Percentiles rank a stretch among this genome's conserved stretches.
Evolutionary conservation across 2,888 invertebrate genomes (phyloP).

Genomic region (Drosophila seclusa): DNA sequence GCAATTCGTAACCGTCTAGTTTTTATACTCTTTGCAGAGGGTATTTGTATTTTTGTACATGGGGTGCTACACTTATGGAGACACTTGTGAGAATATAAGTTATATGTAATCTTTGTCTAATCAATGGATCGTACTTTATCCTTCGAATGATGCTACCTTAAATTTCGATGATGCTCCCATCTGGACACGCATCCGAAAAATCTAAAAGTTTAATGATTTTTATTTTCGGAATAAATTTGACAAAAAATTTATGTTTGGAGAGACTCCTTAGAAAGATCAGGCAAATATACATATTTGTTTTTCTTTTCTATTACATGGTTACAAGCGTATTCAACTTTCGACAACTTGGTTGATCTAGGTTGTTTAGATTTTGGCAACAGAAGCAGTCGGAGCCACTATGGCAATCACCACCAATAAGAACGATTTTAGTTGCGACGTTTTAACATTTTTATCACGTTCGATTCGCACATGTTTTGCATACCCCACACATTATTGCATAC

Average conservation of each 20-base stretch:
- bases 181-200: not conserved
- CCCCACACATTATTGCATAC: slow-evolving; percentile 55
- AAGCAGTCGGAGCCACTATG: not conserved
- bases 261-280: not conserved
- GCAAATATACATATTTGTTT: not conserved
- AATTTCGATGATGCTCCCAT: not conserved
- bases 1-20: slow-evolving; percentile 71
- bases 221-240: not conserved
- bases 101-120: not conserved
- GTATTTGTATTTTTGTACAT: not conserved
- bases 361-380: slow-evolving; percentile 58
- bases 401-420: not conserved
- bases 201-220: not conserved
- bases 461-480: slow-evolving; percentile 83
- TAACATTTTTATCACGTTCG: slow-evolving; percentile 82
- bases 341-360: not conserved
- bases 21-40: slow-evolving; percentile 1
- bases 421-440: slow-evolving; percentile 36
- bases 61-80: not conserved
- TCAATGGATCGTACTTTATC: not conserved
- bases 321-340: not conserved
- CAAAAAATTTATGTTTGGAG: not conserved
- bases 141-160: not conserved
- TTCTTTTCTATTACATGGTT: not conserved
- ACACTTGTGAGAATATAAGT: not conserved